phyloP scores from a whole-genome alignment of 2,888 invertebrate genomes.

The Colletes collaris region DNA sequence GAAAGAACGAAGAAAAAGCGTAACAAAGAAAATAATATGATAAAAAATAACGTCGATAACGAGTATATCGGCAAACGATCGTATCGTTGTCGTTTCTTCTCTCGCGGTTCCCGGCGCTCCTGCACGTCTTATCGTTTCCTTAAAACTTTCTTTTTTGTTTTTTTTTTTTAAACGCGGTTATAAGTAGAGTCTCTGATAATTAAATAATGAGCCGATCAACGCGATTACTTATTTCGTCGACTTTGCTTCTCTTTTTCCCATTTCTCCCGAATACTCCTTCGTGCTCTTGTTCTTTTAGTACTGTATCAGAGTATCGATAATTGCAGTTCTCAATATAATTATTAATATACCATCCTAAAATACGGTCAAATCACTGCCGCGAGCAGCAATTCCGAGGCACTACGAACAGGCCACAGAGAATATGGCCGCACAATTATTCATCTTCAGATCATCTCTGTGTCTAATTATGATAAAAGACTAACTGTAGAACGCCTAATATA shows the following conservation, averaged over 20 bases:
- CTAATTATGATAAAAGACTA: slow-evolving; percentile 74
- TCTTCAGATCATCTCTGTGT: slow-evolving; percentile 80
- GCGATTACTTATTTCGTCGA: slow-evolving; percentile 60
- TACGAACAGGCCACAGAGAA: slow-evolving; percentile 83
- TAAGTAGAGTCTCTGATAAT: slow-evolving; percentile 76
- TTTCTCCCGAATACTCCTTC: slow-evolving; percentile 23
- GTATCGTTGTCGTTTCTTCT: slow-evolving; percentile 57
- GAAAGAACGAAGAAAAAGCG: slow-evolving; percentile 49
- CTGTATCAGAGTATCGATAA: slow-evolving; percentile 79
- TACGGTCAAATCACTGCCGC: slow-evolving; percentile 83
- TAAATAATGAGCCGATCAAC: slow-evolving; percentile 78
- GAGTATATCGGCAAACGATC: slow-evolving; percentile 58
- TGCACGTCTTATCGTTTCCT: slow-evolving; percentile 20
- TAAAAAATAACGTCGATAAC: slow-evolving; percentile 48
- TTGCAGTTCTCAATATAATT: slow-evolving; percentile 79
- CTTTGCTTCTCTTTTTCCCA: slow-evolving; percentile 4
- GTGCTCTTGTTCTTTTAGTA: slow-evolving; percentile 61
- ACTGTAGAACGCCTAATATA: slow-evolving; percentile 73
- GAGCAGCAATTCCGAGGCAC: slow-evolving; percentile 83
- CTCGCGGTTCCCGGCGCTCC: slow-evolving; percentile 12
- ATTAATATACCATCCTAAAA: slow-evolving; percentile 81
- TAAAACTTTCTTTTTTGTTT: slow-evolving; percentile 18
- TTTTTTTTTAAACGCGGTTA: slow-evolving; percentile 54
- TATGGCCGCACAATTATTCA: slow-evolving; percentile 82
- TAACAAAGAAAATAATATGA: slow-evolving; percentile 24